Conservation (phyloP, 1,140 invertebrate genomes). For the Atta texana region DNA sequence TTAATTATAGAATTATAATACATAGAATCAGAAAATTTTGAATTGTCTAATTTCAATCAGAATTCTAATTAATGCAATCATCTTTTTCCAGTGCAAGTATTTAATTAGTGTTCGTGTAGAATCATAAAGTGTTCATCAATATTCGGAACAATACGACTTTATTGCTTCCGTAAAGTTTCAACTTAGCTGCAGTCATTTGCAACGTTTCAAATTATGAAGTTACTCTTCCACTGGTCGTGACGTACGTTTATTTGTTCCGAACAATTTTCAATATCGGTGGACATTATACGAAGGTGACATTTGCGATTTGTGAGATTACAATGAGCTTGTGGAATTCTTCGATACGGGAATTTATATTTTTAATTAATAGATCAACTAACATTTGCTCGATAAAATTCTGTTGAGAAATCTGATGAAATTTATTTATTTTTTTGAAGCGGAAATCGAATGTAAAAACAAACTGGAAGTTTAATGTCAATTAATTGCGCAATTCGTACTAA, state of each 20-base stretch:
- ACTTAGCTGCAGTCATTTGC: background rate
- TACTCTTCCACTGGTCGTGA: background rate
- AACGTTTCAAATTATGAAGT: slow-evolving; percentile 17
- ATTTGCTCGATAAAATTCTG: background rate
- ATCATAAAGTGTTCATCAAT: background rate
- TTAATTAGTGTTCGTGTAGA: background rate
- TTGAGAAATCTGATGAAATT: background rate
- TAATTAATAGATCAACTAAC: background rate
- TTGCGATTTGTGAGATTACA: background rate
- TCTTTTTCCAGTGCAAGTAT: background rate
- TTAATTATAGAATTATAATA: too few relatives aligned
- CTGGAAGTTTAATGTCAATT: background rate
- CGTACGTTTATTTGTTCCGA: background rate
- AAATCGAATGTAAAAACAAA: background rate
- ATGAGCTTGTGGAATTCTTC: too few relatives aligned
- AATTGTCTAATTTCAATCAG: too few relatives aligned
- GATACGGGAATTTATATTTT: background rate
- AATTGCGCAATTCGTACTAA: background rate
- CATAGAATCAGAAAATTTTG: too few relatives aligned
- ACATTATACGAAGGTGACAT: background rate
- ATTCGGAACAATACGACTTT: background rate
- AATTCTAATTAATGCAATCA: background rate
- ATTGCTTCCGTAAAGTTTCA: background rate
- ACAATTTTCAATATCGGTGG: background rate
- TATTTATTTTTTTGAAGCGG: background rate